A percentile compares a stretch with the other conserved stretches of the same genome.
phyloP scores from a whole-genome alignment of 1,140 invertebrate genomes.

The Bombyx mori region ASM3026992v2 NC_085123.1:5118001-5118500 shows the following conservation, averaged over 20 bases:
- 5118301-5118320: constrained; percentile 46
- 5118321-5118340: constrained; percentile 42
- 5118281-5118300: constrained; percentile 46
- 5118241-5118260: constrained; percentile 54
- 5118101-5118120: not conserved
- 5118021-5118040: constrained; percentile 72
- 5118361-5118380: constrained; percentile 53
- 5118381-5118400: constrained; percentile 38
- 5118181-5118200: constrained; percentile 6
- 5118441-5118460: constrained; percentile 51
- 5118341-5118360: constrained; percentile 60
- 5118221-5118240: constrained; percentile 44
- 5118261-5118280: constrained; percentile 37
- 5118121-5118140: no score
- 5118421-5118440: constrained; percentile 51
- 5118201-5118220: constrained; percentile 28
- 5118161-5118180: not conserved
- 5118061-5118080: constrained; percentile 66
- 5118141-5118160: no score
- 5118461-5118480: constrained; percentile 50
- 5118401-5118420: constrained; percentile 34
- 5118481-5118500: constrained; percentile 59
- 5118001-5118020: constrained; percentile 72
- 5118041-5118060: constrained; percentile 73
- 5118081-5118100: constrained; percentile 62